These are phyloP conservation scores for Diplosoma virens DNA, from an alignment of 23 tunicate genomes.

Conservation along the genomic window DNA sequence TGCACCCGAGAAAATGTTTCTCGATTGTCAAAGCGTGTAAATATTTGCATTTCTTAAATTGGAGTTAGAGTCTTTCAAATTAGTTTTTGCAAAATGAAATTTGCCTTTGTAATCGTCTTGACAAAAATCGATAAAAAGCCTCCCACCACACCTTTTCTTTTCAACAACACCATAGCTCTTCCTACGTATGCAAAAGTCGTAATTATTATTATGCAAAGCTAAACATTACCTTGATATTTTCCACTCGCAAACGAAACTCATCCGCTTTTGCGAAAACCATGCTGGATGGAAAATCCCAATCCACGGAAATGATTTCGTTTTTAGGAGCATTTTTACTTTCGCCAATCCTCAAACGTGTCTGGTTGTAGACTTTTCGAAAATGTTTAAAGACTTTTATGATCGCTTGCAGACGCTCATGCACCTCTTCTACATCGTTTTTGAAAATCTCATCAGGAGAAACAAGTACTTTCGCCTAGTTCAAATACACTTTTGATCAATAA, in stretches of 20 bases:
- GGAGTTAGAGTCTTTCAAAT: too few relatives aligned
- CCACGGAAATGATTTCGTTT: slow-evolving; percentile 32
- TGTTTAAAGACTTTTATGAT: slow-evolving; percentile 57
- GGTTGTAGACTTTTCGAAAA: slow-evolving; percentile 58
- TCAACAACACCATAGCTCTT: neutral
- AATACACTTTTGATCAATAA: neutral
- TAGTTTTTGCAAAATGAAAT: too few relatives aligned
- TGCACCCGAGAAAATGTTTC: neutral
- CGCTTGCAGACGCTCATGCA: slow-evolving; percentile 54
- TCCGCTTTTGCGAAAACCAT: slow-evolving; percentile 82
- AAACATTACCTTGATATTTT: slow-evolving; percentile 50
- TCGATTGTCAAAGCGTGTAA: too few relatives aligned
- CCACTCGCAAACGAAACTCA: slow-evolving; percentile 42
- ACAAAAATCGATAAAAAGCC: too few relatives aligned
- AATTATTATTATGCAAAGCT: neutral
- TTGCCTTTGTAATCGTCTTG: too few relatives aligned
- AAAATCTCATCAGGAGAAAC: slow-evolving; percentile 75
- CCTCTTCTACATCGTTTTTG: slow-evolving; percentile 75
- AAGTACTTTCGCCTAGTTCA: slow-evolving; percentile 55
- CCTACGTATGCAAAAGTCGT: neutral
- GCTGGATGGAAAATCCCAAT: slow-evolving; percentile 90
- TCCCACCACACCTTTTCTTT: too few relatives aligned
- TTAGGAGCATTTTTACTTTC: slow-evolving; percentile 11
- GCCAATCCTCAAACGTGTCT: slow-evolving; percentile 39
- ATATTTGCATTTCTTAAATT: too few relatives aligned